These are phyloP conservation scores for Halictus quadricinctus DNA, from an alignment of 2,888 invertebrate species.

Conservation along the genomic window DNA sequence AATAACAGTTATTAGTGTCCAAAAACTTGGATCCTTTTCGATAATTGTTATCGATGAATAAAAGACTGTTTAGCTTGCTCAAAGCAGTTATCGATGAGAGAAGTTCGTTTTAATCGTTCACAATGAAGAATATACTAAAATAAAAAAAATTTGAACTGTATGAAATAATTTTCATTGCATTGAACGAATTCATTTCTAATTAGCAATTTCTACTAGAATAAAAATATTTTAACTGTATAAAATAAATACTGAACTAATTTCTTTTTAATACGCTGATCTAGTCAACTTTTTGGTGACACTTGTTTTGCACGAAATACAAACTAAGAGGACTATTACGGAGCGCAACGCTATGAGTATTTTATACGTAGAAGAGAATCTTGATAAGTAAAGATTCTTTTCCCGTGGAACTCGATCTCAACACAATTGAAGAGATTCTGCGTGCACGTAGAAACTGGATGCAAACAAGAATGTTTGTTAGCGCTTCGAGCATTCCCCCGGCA, in stretches of 20 bases:
- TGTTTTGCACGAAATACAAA: neutral
- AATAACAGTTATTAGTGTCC: too few species aligned
- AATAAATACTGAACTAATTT: neutral
- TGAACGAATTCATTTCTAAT: neutral
- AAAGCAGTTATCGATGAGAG: too few species aligned
- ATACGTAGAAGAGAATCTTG: neutral
- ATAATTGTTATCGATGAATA: too few species aligned
- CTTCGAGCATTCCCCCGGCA: constrained; percentile 39
- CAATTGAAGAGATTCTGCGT: constrained; percentile 46
- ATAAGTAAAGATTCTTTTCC: neutral
- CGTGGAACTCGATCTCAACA: constrained; percentile 15
- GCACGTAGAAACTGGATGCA: constrained; percentile 63
- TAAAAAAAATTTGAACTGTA: too few species aligned
- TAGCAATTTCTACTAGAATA: neutral
- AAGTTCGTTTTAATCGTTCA: too few species aligned
- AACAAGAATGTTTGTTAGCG: constrained; percentile 68
- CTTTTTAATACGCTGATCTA: neutral
- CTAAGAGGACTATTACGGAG: neutral
- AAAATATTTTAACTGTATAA: neutral
- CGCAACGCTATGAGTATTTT: neutral
- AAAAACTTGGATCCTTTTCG: too few species aligned
- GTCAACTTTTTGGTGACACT: neutral
- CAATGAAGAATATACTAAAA: too few species aligned
- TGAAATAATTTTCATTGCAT: neutral
- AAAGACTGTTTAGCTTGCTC: too few species aligned